Percentiles rank a stretch among this genome's conserved stretches.
Evolutionary conservation across 2,888 invertebrate species (phyloP).

Genomic region (Tipula lateralis): DNA sequence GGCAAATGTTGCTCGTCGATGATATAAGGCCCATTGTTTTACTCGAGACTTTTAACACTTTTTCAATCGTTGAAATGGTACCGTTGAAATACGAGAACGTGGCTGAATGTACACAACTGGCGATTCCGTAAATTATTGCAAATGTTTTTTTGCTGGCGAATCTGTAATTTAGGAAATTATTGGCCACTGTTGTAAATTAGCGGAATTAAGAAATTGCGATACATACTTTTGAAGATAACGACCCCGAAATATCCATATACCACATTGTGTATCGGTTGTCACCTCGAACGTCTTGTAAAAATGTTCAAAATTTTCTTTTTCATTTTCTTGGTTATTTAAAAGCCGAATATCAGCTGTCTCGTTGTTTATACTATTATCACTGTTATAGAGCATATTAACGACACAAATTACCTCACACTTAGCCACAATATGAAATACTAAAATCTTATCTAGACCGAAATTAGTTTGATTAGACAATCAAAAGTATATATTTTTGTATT

Average conservation of each 20-base stretch:
- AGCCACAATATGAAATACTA: not conserved
- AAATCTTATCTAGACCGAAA: not conserved
- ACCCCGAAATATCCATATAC: conserved; percentile 53
- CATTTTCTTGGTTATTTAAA: not conserved
- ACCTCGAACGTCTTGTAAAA: conserved; percentile 36
- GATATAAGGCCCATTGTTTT: conserved; percentile 54
- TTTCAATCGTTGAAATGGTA: conserved; percentile 54
- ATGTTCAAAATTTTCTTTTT: not conserved
- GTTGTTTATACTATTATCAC: not conserved
- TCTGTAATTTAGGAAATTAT: not conserved
- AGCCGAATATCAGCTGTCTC: not conserved
- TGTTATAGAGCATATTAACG: not conserved
- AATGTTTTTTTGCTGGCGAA: conserved; percentile 58
- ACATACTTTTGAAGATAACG: conserved; percentile 49
- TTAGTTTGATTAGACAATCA: not conserved
- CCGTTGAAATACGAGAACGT: conserved; percentile 55
- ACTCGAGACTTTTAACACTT: conserved; percentile 54
- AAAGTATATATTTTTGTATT: not conserved
- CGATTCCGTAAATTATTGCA: conserved; percentile 54
- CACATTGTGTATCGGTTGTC: conserved; percentile 55
- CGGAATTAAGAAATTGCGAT: not conserved
- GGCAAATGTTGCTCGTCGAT: conserved; percentile 55
- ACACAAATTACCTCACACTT: not conserved
- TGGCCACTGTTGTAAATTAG: not conserved
- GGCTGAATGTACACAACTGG: conserved; percentile 58